These are phyloP conservation scores for Drosophila robusta DNA, from an alignment of 2,888 invertebrate species.

Conservation along the genomic window DNA sequence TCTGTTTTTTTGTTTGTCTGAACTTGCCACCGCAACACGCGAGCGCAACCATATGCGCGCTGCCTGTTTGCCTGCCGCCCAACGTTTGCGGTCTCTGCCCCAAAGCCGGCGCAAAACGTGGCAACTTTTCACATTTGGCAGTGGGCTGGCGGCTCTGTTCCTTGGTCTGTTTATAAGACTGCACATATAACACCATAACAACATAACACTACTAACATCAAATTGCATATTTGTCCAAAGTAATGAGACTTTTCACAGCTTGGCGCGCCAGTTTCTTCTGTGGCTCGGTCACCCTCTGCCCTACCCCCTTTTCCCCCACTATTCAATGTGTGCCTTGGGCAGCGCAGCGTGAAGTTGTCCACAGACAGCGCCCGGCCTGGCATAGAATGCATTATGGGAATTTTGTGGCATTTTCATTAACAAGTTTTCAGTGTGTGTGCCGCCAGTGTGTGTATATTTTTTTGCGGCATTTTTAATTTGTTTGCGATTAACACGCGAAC, in stretches of 20 bases:
- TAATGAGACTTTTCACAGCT: constrained; percentile 82
- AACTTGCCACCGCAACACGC: constrained; percentile 80
- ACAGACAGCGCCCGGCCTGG: constrained; percentile 44
- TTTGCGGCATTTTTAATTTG: constrained; percentile 71
- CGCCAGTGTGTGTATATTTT: constrained; percentile 22
- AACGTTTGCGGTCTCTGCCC: constrained; percentile 47
- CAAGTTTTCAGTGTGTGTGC: constrained; percentile 48
- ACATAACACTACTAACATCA: constrained; percentile 57
- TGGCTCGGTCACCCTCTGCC: constrained; percentile 2
- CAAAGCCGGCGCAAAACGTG: constrained; percentile 44
- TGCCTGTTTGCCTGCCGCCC: constrained; percentile 26
- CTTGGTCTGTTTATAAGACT: constrained; percentile 29
- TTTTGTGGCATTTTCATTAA: constrained; percentile 83
- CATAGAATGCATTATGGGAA: constrained; percentile 79
- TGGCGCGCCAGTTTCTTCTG: constrained; percentile 59
- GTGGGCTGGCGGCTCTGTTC: constrained; percentile 7
- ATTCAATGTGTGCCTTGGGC: constrained; percentile 19
- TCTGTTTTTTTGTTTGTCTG: constrained; percentile 42
- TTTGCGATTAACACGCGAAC: constrained; percentile 75
- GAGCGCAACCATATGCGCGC: constrained; percentile 41
- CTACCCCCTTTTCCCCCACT: background rate
- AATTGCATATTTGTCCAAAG: constrained; percentile 81
- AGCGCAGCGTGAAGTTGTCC: constrained; percentile 73
- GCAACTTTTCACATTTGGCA: constrained; percentile 73
- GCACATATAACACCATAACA: constrained; percentile 44